These are phyloP conservation scores for Tenthredo scrophulariae DNA, from an alignment of 2,888 invertebrate species.

Conservation along the genomic window DNA sequence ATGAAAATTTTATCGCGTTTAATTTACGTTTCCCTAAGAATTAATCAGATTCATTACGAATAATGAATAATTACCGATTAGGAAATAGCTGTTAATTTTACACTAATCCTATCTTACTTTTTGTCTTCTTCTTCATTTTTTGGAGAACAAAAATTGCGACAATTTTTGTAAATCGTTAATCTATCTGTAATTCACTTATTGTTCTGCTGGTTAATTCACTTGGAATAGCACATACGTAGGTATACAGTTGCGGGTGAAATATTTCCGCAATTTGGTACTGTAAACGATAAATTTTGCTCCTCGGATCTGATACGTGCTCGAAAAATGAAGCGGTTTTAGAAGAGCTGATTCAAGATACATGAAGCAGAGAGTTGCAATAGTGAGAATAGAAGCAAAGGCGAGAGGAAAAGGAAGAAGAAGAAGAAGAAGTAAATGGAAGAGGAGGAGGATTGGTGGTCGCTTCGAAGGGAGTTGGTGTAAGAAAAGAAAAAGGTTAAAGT, in stretches of 20 bases:
- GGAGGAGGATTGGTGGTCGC: constrained; percentile 41
- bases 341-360: constrained; percentile 43
- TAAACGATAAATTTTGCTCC: constrained; percentile 34
- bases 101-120: too few relatives aligned
- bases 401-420: neutral
- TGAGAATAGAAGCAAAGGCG: neutral
- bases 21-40: constrained; percentile 19
- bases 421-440: neutral
- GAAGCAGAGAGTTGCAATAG: constrained; percentile 23
- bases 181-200: neutral
- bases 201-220: neutral
- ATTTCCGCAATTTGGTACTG: neutral
- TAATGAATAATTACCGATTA: neutral
- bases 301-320: constrained; percentile 2
- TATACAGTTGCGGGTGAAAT: neutral
- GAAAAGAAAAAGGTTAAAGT: constrained; percentile 38
- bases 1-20: constrained; percentile 31
- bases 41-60: neutral
- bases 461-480: constrained; percentile 35
- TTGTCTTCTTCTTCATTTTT: too few relatives aligned
- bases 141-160: neutral
- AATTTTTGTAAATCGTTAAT: too few relatives aligned
- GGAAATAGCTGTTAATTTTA: too few relatives aligned
- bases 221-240: neutral
- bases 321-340: constrained; percentile 28